Evolutionary conservation across 2,888 invertebrate species (phyloP).

Genomic region (Acholoe squamosa): DNA sequence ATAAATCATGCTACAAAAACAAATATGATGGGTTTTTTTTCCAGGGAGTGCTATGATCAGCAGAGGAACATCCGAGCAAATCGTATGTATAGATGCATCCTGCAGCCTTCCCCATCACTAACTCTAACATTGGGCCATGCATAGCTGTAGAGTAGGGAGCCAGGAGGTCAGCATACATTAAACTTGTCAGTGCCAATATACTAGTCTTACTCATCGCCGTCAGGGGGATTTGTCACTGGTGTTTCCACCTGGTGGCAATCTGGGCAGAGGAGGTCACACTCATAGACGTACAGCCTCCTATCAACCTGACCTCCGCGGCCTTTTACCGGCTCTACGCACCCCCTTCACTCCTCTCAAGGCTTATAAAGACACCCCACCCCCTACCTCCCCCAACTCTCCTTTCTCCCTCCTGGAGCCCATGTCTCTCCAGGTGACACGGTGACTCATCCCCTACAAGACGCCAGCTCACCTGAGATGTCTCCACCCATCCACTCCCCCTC

Average conservation of each 20-base stretch:
- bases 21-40: too few species aligned
- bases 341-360: neutral
- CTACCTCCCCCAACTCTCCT: constrained; percentile 6
- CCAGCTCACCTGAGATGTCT: constrained; percentile 40
- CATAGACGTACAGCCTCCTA: neutral
- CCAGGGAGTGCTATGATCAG: too few species aligned
- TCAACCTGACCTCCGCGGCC: constrained; percentile 24
- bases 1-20: too few species aligned
- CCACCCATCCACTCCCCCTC: neutral
- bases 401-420: neutral
- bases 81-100: too few species aligned
- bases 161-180: constrained; percentile 12
- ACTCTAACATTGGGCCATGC: too few species aligned
- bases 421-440: constrained; percentile 47
- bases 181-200: neutral
- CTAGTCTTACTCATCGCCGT: neutral
- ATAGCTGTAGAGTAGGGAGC: neutral
- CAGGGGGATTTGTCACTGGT: constrained; percentile 11
- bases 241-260: neutral
- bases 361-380: constrained; percentile 24
- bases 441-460: constrained; percentile 43
- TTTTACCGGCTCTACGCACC: constrained; percentile 18
- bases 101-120: too few species aligned
- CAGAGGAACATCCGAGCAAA: too few species aligned
- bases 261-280: neutral